Percentiles rank a stretch among this genome's conserved stretches.
Conservation (phyloP, 2,797 vertebrate species). For the Pipistrellus pipistrellus region DNA sequence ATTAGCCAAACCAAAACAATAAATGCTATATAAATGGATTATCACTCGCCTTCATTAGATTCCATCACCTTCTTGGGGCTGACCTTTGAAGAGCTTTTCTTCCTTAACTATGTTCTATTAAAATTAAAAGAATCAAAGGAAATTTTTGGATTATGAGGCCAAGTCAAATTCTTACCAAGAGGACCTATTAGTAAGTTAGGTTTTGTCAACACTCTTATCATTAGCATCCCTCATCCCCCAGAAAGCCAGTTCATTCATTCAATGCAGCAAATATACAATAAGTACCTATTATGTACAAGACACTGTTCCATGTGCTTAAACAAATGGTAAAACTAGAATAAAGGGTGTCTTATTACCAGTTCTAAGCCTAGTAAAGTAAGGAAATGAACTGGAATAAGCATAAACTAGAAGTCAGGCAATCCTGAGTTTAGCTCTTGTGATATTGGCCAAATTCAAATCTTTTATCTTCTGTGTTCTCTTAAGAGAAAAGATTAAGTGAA, state of each 20-base stretch:
- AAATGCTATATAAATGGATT: conserved; percentile 46
- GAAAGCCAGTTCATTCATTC: background rate
- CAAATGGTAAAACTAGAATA: conserved; percentile 14
- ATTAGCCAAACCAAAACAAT: conserved; percentile 60
- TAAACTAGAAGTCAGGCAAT: conserved; percentile 12
- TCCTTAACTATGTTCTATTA: conserved; percentile 54
- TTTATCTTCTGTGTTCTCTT: conserved; percentile 6
- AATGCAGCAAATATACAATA: conserved; percentile 38
- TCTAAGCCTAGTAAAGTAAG: conserved; percentile 28
- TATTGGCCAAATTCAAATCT: conserved; percentile 60
- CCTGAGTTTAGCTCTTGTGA: background rate
- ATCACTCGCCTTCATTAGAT: conserved; percentile 28
- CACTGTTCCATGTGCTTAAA: background rate
- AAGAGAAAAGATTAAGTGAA: conserved; percentile 7
- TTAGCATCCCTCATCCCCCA: background rate
- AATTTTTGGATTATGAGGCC: conserved; percentile 10
- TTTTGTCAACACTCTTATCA: conserved; percentile 26
- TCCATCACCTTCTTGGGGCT: conserved; percentile 1
- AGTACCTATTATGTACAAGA: background rate
- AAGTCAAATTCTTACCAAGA: conserved; percentile 55
- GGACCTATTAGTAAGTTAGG: background rate
- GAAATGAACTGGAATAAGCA: background rate
- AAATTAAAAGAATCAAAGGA: conserved; percentile 60
- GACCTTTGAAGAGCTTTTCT: conserved; percentile 46
- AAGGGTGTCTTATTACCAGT: conserved; percentile 36